Percentiles rank a stretch among this genome's conserved stretches.
These are phyloP conservation scores for Rhagologus leucostigma DNA, from an alignment of 2,113 vertebrate genomes.

Conservation along the genomic window DNA sequence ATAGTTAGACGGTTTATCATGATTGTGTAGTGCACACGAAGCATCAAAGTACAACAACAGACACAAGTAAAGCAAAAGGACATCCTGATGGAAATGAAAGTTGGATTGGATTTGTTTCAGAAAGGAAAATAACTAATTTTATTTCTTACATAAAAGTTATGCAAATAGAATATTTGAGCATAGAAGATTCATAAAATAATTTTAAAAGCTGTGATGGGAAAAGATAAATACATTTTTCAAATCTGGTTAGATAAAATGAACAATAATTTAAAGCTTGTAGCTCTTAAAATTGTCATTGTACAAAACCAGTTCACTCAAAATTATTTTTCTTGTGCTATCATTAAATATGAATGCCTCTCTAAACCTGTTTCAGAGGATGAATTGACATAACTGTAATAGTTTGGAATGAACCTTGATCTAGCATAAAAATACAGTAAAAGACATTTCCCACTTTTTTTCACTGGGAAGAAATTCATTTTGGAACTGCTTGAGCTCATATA, in stretches of 20 bases:
- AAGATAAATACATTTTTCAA: neutral
- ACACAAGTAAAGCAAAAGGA: neutral
- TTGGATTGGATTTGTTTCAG: neutral
- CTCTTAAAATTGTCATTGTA: neutral
- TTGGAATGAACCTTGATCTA: neutral
- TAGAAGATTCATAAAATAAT: neutral
- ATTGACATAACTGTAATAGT: neutral
- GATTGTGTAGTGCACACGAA: neutral
- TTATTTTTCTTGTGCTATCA: neutral
- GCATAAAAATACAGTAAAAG: conserved; percentile 2
- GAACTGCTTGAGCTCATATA: neutral
- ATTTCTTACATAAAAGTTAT: neutral
- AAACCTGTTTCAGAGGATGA: neutral
- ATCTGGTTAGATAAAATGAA: neutral
- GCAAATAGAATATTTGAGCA: neutral
- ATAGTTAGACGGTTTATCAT: neutral
- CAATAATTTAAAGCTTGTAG: neutral
- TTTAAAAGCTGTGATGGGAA: neutral
- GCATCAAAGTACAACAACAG: neutral
- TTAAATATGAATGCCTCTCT: neutral
- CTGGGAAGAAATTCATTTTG: conserved; percentile 7
- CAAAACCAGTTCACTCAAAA: neutral
- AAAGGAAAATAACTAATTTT: neutral
- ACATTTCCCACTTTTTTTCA: neutral
- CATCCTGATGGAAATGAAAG: neutral